A percentile compares a stretch with the other conserved stretches of the same genome.
phyloP scores from a whole-genome alignment of 1,140 invertebrate genomes.

The Scaptomyza pallida region DNA sequence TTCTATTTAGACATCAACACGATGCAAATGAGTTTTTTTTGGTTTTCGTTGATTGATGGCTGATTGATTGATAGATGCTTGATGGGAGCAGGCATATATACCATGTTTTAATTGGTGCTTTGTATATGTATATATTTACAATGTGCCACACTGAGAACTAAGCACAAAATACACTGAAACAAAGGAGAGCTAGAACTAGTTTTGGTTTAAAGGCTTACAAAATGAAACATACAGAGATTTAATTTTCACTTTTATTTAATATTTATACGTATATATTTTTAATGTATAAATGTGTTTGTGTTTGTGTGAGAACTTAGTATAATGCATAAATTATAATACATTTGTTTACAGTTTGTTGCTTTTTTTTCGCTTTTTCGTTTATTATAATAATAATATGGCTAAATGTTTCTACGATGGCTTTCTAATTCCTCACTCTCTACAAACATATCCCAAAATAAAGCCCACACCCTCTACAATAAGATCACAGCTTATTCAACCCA shows the following conservation, averaged over 20 bases:
- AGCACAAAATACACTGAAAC: constrained; percentile 65
- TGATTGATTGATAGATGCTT: constrained; percentile 38
- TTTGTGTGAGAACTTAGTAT: constrained; percentile 52
- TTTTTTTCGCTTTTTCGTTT: constrained; percentile 12
- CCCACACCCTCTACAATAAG: constrained; percentile 26
- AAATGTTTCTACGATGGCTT: constrained; percentile 38
- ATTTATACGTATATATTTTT: constrained; percentile 54
- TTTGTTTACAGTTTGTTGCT: constrained; percentile 56
- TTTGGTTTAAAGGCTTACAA: constrained; percentile 15
- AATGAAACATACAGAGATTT: constrained; percentile 47
- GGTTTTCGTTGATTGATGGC: constrained; percentile 23
- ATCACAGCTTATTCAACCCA: constrained; percentile 50
- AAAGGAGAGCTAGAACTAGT: constrained; percentile 39
- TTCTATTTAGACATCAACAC: constrained; percentile 47
- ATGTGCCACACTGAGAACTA: constrained; percentile 68
- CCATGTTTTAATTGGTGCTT: constrained; percentile 40
- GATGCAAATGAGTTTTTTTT: constrained; percentile 40
- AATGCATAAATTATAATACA: constrained; percentile 71
- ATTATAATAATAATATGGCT: constrained; percentile 32
- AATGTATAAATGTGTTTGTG: constrained; percentile 29
- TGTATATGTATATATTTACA: constrained; percentile 38
- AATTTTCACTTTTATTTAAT: constrained; percentile 67
- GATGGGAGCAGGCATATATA: constrained; percentile 51
- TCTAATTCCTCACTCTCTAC: neutral
- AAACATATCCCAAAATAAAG: neutral